Conservation (phyloP, 2,113 vertebrate genomes). For the Takifugu bimaculatus region DNA sequence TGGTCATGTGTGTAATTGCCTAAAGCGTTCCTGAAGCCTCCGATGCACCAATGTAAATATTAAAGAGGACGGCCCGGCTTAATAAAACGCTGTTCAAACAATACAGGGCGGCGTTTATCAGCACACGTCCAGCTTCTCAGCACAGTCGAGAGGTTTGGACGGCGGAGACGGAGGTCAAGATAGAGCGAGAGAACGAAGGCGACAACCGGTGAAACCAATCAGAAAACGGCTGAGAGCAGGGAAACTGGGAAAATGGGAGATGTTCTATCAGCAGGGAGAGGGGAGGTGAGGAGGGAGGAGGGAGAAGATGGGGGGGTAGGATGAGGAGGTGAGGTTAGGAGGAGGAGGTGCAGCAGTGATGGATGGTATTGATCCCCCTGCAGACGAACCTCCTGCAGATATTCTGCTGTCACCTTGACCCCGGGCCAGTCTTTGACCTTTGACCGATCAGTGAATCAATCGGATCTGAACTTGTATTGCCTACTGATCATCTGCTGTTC, state of each 20-base stretch:
- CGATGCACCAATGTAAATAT: constrained; percentile 80
- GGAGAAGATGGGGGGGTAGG: neutral
- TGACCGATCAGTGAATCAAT: constrained; percentile 42
- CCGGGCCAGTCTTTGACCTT: constrained; percentile 81
- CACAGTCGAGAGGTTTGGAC: constrained; percentile 47
- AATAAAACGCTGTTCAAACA: constrained; percentile 81
- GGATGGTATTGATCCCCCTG: neutral
- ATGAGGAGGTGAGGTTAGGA: neutral
- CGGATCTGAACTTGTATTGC: no score
- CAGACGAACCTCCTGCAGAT: constrained; percentile 15
- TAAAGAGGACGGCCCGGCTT: constrained; percentile 71
- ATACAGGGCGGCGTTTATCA: constrained; percentile 70
- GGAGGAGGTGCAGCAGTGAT: constrained; percentile 1
- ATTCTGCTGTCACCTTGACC: constrained; percentile 86
- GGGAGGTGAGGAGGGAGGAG: constrained; percentile 32
- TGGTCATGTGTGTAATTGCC: constrained; percentile 76
- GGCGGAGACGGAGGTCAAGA: constrained; percentile 49
- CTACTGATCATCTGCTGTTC: no score
- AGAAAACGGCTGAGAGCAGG: constrained; percentile 36
- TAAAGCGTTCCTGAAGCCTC: constrained; percentile 68
- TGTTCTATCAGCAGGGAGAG: neutral
- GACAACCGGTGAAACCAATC: constrained; percentile 57
- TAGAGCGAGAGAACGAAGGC: constrained; percentile 43
- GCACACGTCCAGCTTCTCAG: neutral
- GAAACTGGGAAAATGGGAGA: constrained; percentile 19